Percentiles rank a stretch among this genome's conserved stretches.
Conservation (phyloP, 2,888 invertebrate species). For the Dryococelus australis region DNA sequence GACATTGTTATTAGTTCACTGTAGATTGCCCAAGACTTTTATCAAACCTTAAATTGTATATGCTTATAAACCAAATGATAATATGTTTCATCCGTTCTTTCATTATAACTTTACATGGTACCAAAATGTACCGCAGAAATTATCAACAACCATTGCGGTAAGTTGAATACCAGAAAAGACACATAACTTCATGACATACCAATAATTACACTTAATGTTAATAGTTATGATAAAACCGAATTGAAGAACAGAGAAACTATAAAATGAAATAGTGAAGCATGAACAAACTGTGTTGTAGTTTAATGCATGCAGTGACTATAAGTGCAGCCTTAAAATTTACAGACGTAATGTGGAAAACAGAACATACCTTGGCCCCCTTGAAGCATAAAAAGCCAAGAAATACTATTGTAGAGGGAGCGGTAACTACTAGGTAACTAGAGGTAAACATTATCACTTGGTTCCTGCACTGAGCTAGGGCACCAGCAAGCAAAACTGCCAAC, state of each 20-base stretch:
- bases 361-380: constrained; percentile 72
- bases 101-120: too few species aligned
- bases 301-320: neutral
- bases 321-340: neutral
- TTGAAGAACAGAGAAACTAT: neutral
- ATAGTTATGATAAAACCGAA: too few species aligned
- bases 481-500: neutral
- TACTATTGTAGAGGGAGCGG: constrained; percentile 40
- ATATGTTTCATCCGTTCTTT: too few species aligned
- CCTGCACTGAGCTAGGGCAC: neutral
- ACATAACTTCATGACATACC: too few species aligned
- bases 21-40: too few species aligned
- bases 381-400: constrained; percentile 53
- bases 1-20: too few species aligned
- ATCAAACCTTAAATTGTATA: too few species aligned
- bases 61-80: too few species aligned
- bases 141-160: too few species aligned
- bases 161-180: too few species aligned
- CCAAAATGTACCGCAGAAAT: too few species aligned
- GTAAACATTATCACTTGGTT: neutral
- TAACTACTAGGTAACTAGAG: neutral
- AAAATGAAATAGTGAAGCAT: neutral
- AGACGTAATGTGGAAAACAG: neutral
- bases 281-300: neutral
- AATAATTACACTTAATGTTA: too few species aligned